Percentiles rank a stretch among this genome's conserved stretches.
Evolutionary conservation across 2,888 invertebrate species (phyloP).

Genomic region (Teleiodes luculella): DNA sequence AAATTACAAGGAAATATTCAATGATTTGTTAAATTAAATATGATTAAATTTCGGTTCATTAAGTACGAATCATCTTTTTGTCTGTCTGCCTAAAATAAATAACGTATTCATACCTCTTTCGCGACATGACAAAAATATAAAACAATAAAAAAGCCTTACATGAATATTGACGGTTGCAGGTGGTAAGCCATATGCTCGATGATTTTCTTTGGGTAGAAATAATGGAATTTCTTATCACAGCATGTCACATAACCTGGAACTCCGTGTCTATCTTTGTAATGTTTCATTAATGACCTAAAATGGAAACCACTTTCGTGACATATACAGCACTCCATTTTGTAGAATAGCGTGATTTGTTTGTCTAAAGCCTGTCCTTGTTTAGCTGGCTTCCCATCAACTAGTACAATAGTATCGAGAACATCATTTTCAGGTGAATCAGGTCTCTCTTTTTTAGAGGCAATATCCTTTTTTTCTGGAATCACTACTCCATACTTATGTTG

Average conservation of each 20-base stretch:
- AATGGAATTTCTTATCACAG: slow-evolving; percentile 71
- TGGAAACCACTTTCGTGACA: slow-evolving; percentile 67
- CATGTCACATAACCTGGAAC: slow-evolving; percentile 72
- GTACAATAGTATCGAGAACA: slow-evolving; percentile 52
- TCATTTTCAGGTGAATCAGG: slow-evolving; percentile 25
- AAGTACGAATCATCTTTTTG: too few relatives aligned
- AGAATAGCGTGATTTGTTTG: slow-evolving; percentile 67
- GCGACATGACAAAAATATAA: too few relatives aligned
- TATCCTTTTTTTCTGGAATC: neutral
- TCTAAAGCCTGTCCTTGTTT: slow-evolving; percentile 64
- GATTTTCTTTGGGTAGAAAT: slow-evolving; percentile 71
- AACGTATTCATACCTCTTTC: too few relatives aligned
- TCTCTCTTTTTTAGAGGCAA: neutral
- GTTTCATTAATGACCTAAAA: slow-evolving; percentile 68
- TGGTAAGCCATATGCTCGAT: slow-evolving; percentile 74
- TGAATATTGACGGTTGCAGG: slow-evolving; percentile 68
- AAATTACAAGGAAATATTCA: too few relatives aligned
- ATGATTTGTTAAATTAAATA: too few relatives aligned
- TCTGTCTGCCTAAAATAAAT: too few relatives aligned
- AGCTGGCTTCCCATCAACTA: slow-evolving; percentile 64
- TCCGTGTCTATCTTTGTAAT: slow-evolving; percentile 71
- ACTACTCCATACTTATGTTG: neutral
- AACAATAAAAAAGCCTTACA: slow-evolving; percentile 43
- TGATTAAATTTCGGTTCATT: too few relatives aligned
- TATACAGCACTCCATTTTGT: slow-evolving; percentile 73